Evolutionary conservation across 37 sponge, comb jelly and placozoan species (phyloP).

Genomic region (Oscarella lobularis): DNA sequence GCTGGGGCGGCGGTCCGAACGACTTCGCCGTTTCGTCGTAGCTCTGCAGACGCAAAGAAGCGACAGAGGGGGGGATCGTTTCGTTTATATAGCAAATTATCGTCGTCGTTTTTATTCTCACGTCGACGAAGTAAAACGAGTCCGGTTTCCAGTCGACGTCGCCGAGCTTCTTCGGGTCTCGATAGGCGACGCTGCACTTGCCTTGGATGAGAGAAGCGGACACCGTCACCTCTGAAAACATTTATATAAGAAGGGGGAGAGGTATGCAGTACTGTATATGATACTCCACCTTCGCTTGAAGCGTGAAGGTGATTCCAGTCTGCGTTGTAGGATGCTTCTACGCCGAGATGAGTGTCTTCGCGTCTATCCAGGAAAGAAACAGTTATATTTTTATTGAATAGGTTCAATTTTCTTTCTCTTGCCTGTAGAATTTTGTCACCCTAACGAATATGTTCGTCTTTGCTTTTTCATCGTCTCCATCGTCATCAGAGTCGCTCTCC

Average conservation of each 20-base stretch:
- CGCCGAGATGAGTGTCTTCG: conserved; percentile 50
- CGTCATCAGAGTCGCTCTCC: not conserved
- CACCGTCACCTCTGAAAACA: conserved; percentile 23
- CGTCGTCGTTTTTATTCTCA: too few species aligned
- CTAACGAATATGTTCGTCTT: not conserved
- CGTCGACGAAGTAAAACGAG: too few species aligned
- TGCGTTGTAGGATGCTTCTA: conserved; percentile 12
- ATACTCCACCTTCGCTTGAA: conserved; percentile 20
- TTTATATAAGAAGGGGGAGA: not conserved
- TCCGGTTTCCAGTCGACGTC: too few species aligned
- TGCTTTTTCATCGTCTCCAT: not conserved
- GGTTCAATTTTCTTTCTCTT: not conserved
- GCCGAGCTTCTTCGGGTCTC: too few species aligned
- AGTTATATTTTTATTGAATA: not conserved
- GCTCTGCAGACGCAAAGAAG: too few species aligned
- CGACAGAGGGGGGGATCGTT: too few species aligned
- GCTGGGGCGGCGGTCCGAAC: too few species aligned
- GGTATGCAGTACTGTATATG: not conserved
- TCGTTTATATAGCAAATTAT: too few species aligned
- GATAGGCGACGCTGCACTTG: conserved; percentile 44
- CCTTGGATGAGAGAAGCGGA: conserved; percentile 46
- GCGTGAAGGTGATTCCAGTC: conserved; percentile 76
- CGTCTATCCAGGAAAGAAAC: conserved; percentile 29
- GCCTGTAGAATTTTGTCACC: not conserved
- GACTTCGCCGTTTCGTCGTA: too few species aligned